phyloP scores from a whole-genome alignment of 2,888 invertebrate genomes.

The Heteropelma amictum region DNA sequence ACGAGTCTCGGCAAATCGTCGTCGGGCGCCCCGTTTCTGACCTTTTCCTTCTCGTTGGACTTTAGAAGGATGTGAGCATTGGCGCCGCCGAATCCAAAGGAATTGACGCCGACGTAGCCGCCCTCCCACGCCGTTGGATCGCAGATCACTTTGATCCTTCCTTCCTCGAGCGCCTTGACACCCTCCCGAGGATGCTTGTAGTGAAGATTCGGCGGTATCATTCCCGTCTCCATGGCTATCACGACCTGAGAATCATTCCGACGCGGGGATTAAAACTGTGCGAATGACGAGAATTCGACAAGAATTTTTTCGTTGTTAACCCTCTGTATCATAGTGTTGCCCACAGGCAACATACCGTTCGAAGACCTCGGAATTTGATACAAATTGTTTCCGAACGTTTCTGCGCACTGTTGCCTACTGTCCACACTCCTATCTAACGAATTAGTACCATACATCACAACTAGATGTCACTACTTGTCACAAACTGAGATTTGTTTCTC shows the following conservation, averaged over 20 bases:
- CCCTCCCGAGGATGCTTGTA: constrained; percentile 83
- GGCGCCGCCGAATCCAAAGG: constrained; percentile 96
- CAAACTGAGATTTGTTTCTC: too few relatives aligned
- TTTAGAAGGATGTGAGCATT: constrained; percentile 87
- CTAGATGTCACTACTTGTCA: too few relatives aligned
- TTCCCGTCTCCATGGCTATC: constrained; percentile 88
- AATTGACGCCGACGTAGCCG: constrained; percentile 89
- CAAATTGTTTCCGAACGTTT: too few relatives aligned
- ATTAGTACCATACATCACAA: too few relatives aligned
- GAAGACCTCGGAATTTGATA: too few relatives aligned
- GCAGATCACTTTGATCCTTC: constrained; percentile 85
- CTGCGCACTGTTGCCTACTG: too few relatives aligned
- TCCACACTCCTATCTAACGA: too few relatives aligned
- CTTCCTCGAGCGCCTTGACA: constrained; percentile 82
- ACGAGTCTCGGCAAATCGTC: constrained; percentile 87
- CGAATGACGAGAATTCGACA: too few relatives aligned
- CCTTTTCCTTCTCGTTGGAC: constrained; percentile 81
- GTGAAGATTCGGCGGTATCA: constrained; percentile 92
- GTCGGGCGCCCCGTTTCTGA: constrained; percentile 81
- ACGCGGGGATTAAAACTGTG: too few relatives aligned
- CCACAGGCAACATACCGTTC: too few relatives aligned
- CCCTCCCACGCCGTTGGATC: constrained; percentile 85
- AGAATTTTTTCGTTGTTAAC: too few relatives aligned
- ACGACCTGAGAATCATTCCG: constrained; percentile 80
- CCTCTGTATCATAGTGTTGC: too few relatives aligned